Base-by-base conservation (phyloP, 2,888 invertebrate species). In the Dermolepida albohirtum region DNA sequence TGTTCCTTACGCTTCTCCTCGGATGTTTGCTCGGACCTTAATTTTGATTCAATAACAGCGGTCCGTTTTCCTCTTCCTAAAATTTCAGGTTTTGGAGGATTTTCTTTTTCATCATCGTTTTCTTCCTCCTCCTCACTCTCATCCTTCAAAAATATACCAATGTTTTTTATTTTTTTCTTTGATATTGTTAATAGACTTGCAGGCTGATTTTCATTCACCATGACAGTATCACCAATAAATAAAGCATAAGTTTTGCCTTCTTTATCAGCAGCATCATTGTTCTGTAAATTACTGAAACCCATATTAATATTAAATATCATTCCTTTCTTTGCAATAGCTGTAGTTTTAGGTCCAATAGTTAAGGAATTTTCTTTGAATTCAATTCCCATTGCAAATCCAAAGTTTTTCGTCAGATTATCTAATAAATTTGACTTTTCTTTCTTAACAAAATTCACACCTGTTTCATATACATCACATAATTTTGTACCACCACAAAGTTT, bases 301-400 rank as follows among this genome's bases (percentile, higher is more conserved):
- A 99, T 90, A 79, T 95, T 96, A 7, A 99, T 88, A 81, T 98
- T 98, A 80, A 98, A 98, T 0, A 97, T 91, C 98, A 99, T 98
- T 64, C 96, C 68, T 83, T 96, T 97, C 77, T 90, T 93, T 0
- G 92, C 90, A 1, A 89, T 81, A 0, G 90, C 89, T 47, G 88
- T 89, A 11, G 93, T 94, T 86, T 98, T 99, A 0, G 95, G 93
- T 0, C 94, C 94, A 78, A 99, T 94, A 0, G 97, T 87, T 66
- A 98, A 87, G 0, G 96, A 94, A 75, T 94, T 94, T 83, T 99
- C 99, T 66, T 98, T 90, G 82, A 99, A 99, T 81, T 99, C 98
- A 75, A 99, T 95, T 6, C 99, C 99, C 91, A 95, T 98, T 0
- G 91, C 96, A 85, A 99, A 99, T 5, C 98, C 98, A 85, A 97